A percentile compares a stretch with the other conserved stretches of the same genome.
Evolutionary conservation across 2,113 vertebrate genomes (phyloP).

Genomic region (Xyliphius kryptos): DNA sequence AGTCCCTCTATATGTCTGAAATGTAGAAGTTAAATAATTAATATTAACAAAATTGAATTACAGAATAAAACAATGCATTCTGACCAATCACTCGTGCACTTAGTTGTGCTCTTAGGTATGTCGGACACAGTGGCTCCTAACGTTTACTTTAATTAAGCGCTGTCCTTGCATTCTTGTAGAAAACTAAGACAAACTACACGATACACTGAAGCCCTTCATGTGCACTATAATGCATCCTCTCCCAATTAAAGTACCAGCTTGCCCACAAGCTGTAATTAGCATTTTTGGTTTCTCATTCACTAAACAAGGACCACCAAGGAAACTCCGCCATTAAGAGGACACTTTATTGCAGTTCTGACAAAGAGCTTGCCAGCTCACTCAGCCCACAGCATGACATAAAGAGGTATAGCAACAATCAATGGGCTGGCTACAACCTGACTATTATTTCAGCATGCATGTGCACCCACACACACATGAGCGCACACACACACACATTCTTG

Average conservation of each 20-base stretch:
- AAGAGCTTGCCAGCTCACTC: slow-evolving; percentile 1
- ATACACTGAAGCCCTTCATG: background rate
- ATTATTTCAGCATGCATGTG: background rate
- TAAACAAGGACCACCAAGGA: slow-evolving; percentile 33
- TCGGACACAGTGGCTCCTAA: background rate
- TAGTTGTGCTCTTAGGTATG: too few species aligned
- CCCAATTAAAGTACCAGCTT: background rate
- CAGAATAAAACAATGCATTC: background rate
- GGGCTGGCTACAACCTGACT: background rate
- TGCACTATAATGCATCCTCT: slow-evolving; percentile 4
- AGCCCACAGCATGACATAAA: slow-evolving; percentile 36
- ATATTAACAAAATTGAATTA: too few species aligned
- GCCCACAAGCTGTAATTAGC: slow-evolving; percentile 31
- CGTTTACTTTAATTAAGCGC: background rate
- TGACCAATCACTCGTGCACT: background rate
- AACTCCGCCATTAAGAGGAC: slow-evolving; percentile 6
- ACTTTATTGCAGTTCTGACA: slow-evolving; percentile 39
- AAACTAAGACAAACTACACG: background rate
- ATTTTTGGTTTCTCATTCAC: slow-evolving; percentile 31
- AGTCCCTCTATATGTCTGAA: too few species aligned
- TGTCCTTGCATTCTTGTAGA: background rate
- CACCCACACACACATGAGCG: too few species aligned
- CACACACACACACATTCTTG: too few species aligned
- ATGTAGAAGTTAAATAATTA: too few species aligned
- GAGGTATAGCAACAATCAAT: slow-evolving; percentile 42